These are phyloP conservation scores for Rhynchopsitta pachyrhyncha DNA, from an alignment of 2,113 vertebrate species.

Conservation along the genomic window DNA sequence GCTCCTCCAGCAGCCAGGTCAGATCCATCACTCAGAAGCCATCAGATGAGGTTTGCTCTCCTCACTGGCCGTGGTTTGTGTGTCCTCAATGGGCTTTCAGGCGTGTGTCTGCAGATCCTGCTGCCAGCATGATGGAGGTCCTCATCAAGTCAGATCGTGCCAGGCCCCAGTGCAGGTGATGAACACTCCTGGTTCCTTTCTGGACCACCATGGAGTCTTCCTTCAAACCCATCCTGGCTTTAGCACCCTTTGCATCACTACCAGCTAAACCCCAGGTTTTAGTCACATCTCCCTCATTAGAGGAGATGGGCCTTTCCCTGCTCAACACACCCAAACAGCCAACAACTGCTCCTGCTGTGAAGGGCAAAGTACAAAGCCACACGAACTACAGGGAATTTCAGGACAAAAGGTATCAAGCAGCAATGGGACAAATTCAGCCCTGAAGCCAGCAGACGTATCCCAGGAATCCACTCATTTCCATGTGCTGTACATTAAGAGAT, in stretches of 20 bases:
- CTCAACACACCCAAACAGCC: neutral
- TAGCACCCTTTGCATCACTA: neutral
- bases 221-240: neutral
- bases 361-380: neutral
- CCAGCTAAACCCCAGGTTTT: neutral
- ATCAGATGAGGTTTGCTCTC: neutral
- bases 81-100: neutral
- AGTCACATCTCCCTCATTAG: neutral
- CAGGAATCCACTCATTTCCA: neutral
- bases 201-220: neutral
- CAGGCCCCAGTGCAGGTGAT: neutral
- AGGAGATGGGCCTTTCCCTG: neutral
- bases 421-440: neutral
- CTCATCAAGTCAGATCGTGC: neutral
- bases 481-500: accelerated
- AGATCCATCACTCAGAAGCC: neutral
- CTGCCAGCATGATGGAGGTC: neutral
- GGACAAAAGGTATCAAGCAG: neutral
- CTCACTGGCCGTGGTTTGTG: neutral
- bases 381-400: neutral
- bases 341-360: neutral
- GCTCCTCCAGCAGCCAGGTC: neutral
- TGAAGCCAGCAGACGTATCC: neutral
- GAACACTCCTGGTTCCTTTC: neutral
- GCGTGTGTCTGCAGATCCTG: neutral